A percentile compares a stretch with the other conserved stretches of the same genome.
These are phyloP conservation scores for Xenops minutus DNA, from an alignment of 2,797 vertebrate genomes.

Conservation along the genomic window DNA sequence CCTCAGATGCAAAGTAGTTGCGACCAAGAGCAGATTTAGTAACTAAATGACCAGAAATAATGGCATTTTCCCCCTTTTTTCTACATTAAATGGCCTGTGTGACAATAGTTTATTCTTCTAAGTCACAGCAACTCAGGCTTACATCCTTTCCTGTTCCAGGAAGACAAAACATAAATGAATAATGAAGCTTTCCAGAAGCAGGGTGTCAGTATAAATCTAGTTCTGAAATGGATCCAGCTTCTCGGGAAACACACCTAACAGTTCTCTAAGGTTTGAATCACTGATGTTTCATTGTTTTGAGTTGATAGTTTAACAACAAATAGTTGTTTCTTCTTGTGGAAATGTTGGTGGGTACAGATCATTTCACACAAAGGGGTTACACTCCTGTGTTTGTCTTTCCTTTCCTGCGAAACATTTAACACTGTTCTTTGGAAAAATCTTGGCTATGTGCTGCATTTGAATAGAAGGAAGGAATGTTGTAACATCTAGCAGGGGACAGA, in stretches of 20 bases:
- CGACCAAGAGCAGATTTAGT: not conserved
- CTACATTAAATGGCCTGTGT: not conserved
- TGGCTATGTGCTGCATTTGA: not conserved
- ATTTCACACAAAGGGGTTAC: not conserved
- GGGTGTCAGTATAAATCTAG: not conserved
- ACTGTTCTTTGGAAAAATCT: not conserved
- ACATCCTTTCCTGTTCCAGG: not conserved
- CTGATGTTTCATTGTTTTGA: not conserved
- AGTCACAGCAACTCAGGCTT: slow-evolving; percentile 10
- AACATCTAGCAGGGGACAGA: not conserved
- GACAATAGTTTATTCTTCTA: slow-evolving; percentile 19
- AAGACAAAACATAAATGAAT: slow-evolving; percentile 37
- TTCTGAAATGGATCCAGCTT: slow-evolving; percentile 6
- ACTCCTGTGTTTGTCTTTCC: slow-evolving; percentile 2
- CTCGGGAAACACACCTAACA: not conserved
- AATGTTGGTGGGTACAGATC: not conserved
- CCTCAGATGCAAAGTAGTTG: not conserved
- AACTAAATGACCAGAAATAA: not conserved
- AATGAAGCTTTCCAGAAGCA: slow-evolving; percentile 33
- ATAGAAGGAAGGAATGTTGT: slow-evolving; percentile 23
- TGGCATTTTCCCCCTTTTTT: not conserved
- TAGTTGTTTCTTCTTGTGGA: not conserved
- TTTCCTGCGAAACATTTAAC: slow-evolving; percentile 17
- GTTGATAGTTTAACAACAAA: not conserved
- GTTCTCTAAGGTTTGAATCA: not conserved